phyloP scores from a whole-genome alignment of 2,888 invertebrate genomes.

The Drosophila borealis region DNA sequence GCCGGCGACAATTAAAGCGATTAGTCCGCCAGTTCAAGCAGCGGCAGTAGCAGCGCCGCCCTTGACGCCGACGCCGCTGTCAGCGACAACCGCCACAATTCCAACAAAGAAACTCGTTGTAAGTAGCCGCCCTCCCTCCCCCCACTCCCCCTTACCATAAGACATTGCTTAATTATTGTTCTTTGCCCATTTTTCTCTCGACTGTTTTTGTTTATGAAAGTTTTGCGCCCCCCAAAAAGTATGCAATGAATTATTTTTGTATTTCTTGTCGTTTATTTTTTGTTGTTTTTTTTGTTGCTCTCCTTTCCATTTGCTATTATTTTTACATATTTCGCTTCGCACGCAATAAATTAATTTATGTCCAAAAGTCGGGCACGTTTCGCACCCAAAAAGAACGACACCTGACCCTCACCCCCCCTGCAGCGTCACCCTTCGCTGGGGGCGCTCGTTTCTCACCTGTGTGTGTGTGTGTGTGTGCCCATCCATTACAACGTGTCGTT shows the following conservation, averaged over 20 bases:
- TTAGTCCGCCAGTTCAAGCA: slow-evolving; percentile 83
- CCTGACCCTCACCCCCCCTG: slow-evolving; percentile 19
- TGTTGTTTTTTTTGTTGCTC: slow-evolving; percentile 16
- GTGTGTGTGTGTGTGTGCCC: slow-evolving; percentile 10
- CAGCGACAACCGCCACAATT: slow-evolving; percentile 81
- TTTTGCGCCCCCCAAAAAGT: slow-evolving; percentile 59
- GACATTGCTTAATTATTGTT: slow-evolving; percentile 74
- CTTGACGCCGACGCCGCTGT: slow-evolving; percentile 75
- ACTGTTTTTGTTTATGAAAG: slow-evolving; percentile 60
- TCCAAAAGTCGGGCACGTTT: slow-evolving; percentile 75
- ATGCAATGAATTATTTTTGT: slow-evolving; percentile 76
- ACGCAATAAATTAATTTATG: slow-evolving; percentile 82
- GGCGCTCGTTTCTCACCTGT: slow-evolving; percentile 76
- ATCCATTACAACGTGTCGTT: slow-evolving; percentile 75
- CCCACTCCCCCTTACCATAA: slow-evolving; percentile 7
- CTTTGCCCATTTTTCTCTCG: background rate
- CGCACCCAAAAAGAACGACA: slow-evolving; percentile 42
- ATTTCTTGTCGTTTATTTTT: slow-evolving; percentile 17
- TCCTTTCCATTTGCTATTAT: slow-evolving; percentile 34
- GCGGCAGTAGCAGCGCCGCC: slow-evolving; percentile 80
- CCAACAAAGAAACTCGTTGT: slow-evolving; percentile 85
- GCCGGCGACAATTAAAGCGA: slow-evolving; percentile 85
- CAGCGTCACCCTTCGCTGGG: background rate
- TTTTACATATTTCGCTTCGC: slow-evolving; percentile 70
- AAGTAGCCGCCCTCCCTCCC: slow-evolving; percentile 70